Evolutionary conservation across 2,888 invertebrate species (phyloP), one percentile per base, ranked within the genome.

Genomic region (Lycocerus yunnanus): DNA sequence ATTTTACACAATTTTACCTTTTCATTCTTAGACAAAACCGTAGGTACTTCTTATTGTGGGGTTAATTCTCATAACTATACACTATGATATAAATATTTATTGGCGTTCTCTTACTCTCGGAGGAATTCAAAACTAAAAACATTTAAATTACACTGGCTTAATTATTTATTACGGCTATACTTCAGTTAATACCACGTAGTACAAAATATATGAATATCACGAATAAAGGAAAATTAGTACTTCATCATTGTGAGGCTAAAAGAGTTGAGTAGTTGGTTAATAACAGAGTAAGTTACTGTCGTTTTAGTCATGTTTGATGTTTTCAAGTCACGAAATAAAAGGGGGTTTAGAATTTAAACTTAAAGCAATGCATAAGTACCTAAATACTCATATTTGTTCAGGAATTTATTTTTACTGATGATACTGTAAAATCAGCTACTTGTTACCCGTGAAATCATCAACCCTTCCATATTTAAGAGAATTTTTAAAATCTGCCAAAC

Each of bases 291-390:
- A 66, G 11, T 63, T 63, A 63, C 20, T 18, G n/a, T 20, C 61
- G 18, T 63, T 63, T 16, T 63, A 18, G 21, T 11, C 27, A 60
- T 67, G 66, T 68, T 72, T 72, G 72, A 72, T 72, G 72, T 67
- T 67, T 65, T 59, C 58, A 15, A 27, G 66, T 66, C 71, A 15
- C 15, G 71, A 15, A 66, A 66, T 66, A 27, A 67, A 71, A 68
- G 67, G 67, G 68, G 68, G 43, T 72, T 72, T 66, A 15, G 58
- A 43, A 43, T 72, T 67, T 67, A 60, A 63, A 71, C 18, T 18
- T 63, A 8, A n/a, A 63, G n/a, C 61, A 13, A 63, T 63, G 43
- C n/a, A 43, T 43, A 43, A 43, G 43, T 43, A 43, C 43, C 43
- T 43, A 43, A n/a, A 43, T 6, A 43, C 43, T 43, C n/a, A 43